phyloP scores from a whole-genome alignment of 2,888 invertebrate genomes.

The Tuberolachnus salignus region DNA sequence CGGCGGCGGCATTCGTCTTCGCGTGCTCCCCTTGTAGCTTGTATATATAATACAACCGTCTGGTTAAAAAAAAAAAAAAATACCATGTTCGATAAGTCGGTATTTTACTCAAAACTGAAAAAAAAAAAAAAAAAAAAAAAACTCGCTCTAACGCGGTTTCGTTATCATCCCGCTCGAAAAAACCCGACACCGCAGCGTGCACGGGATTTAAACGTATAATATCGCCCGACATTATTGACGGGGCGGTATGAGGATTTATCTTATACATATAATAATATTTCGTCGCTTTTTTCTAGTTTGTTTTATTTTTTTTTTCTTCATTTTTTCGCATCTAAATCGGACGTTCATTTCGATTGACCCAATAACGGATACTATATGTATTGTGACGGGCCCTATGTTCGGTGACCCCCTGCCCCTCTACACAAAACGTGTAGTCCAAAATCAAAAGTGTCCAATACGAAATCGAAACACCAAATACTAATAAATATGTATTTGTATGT shows the following conservation, averaged over 20 bases:
- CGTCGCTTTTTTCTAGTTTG: no score
- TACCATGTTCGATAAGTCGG: slow-evolving; percentile 39
- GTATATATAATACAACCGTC: not conserved
- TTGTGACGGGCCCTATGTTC: no score
- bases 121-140: not conserved
- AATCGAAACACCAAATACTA: no score
- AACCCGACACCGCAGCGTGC: not conserved
- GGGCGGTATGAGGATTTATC: slow-evolving; percentile 1
- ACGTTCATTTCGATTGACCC: not conserved
- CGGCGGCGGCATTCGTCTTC: slow-evolving; percentile 31
- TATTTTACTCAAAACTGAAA: not conserved
- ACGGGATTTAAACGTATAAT: not conserved
- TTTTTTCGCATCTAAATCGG: no score
- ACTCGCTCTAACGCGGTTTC: not conserved
- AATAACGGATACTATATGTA: slow-evolving; percentile 7
- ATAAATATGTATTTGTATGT: no score
- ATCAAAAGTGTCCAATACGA: no score
- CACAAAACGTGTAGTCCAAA: no score
- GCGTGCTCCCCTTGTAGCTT: slow-evolving; percentile 5
- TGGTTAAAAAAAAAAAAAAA: slow-evolving; percentile 31
- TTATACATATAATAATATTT: slow-evolving; percentile 26
- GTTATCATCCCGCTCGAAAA: slow-evolving; percentile 13
- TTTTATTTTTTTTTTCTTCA: slow-evolving; percentile 2
- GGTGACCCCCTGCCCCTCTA: no score
- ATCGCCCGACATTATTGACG: no score